Evolutionary conservation across 2,797 vertebrate species (phyloP).

Genomic region (Kryptopterus vitreolus): DNA sequence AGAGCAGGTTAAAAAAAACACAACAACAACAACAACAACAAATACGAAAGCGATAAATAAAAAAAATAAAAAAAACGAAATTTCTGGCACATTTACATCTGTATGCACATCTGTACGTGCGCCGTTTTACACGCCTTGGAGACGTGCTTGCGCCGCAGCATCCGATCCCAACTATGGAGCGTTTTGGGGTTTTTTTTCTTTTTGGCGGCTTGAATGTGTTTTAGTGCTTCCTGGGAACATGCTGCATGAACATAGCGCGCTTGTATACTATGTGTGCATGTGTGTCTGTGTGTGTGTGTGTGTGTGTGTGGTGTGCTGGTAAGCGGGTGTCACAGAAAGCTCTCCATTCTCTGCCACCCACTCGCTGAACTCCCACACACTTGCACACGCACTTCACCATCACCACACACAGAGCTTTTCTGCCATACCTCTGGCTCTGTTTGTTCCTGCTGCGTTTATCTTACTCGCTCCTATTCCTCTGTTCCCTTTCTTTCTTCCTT

Average conservation of each 20-base stretch:
- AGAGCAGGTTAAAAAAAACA: slow-evolving; percentile 3
- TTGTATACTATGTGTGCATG: slow-evolving; percentile 54
- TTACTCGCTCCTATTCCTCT: slow-evolving; percentile 56
- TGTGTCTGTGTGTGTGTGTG: too few species aligned
- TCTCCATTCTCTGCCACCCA: slow-evolving; percentile 80
- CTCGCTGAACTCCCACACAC: slow-evolving; percentile 61
- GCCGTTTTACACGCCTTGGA: background rate
- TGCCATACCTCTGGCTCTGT: slow-evolving; percentile 80
- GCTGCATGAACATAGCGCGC: slow-evolving; percentile 33
- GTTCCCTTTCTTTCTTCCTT: slow-evolving; percentile 29
- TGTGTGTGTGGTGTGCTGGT: slow-evolving; percentile 69
- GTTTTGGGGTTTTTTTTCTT: background rate
- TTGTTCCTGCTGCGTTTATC: slow-evolving; percentile 74
- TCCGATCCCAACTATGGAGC: background rate
- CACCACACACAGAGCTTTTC: slow-evolving; percentile 69
- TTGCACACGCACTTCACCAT: slow-evolving; percentile 61
- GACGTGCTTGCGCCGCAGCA: background rate
- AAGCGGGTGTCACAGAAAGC: slow-evolving; percentile 81
- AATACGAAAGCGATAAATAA: background rate
- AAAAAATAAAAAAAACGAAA: background rate
- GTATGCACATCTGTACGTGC: background rate
- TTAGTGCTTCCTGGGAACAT: background rate
- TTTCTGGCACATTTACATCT: background rate
- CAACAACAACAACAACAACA: too few species aligned
- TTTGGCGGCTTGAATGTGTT: slow-evolving; percentile 19